Evolutionary conservation across 2,797 vertebrate species (phyloP), one percentile per base, ranked within the genome.

Genomic region (Carcharodon carcharias): DNA sequence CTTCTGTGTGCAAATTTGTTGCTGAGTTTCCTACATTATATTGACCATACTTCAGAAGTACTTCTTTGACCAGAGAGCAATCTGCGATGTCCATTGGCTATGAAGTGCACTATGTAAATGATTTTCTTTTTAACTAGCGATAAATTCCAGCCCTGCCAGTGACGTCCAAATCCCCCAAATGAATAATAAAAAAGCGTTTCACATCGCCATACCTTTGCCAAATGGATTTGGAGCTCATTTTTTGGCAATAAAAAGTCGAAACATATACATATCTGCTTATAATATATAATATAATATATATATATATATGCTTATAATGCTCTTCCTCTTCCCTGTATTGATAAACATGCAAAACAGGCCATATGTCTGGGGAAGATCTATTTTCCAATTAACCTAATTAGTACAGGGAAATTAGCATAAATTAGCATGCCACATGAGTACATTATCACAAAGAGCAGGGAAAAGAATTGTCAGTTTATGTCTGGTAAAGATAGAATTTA

Each of bases 351-450:
- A 35, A 54, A 35, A 26, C 54, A 89, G 54, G 3, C 56, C 28
- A 58, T 4, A 89, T 28, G 35, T 58, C 58, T 4, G 12, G 87
- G 40, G 3, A 56, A 89, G 87, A 54, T 89, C 87, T 89, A 58
- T 89, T 89, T 89, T 89, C 54, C 87, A 58, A 89, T 89, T 89
- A 89, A 35, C 87, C 54, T 4, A 89, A 89, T 89, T 89, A 89
- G 87, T 14, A 35, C 35, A 88, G 28, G 26, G 12, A 89, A 89
- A 89, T 89, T 89, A 58, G 56, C 54, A 58, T 12, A 58, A 89
- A 89, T 58, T 89, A 58, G 26, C 87, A 58, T 89, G 54, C 28
- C 4, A 58, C 54, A 58, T 35, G 58, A 14, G 1, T 35, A 89
- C 16, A 12, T 35, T 89, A 89, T 89, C 56, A 85, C 45, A 35